Percentiles rank a stretch among this genome's conserved stretches.
phyloP scores from a whole-genome alignment of 2,888 invertebrate species.

The Chesias legatella region DNA sequence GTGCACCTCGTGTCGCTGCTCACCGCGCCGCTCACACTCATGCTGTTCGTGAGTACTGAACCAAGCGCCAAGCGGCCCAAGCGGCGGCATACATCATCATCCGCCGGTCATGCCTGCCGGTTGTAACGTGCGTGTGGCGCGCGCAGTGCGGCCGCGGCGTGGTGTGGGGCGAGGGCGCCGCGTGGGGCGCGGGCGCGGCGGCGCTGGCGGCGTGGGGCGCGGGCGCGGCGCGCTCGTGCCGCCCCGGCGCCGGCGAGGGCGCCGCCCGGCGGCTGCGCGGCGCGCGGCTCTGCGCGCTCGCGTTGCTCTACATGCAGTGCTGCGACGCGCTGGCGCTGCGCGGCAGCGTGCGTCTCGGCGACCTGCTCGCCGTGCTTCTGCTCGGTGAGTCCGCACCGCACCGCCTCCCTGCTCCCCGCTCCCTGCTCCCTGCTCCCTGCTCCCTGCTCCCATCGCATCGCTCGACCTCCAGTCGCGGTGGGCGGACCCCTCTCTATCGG shows the following conservation, averaged over 20 bases:
- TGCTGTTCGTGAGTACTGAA: constrained; percentile 42
- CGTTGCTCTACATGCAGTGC: constrained; percentile 55
- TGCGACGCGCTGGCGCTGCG: constrained; percentile 49
- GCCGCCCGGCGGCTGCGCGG: constrained; percentile 8
- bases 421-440: too few species aligned
- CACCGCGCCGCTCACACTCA: constrained; percentile 44
- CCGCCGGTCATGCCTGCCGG: too few species aligned
- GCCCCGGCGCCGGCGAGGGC: constrained; percentile 10
- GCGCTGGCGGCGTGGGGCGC: constrained; percentile 39
- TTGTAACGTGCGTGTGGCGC: too few species aligned
- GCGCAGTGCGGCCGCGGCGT: constrained; percentile 40
- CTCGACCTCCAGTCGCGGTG: too few species aligned
- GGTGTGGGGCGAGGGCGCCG: constrained; percentile 47
- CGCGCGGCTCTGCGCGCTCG: constrained; percentile 40
- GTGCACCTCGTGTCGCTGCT: constrained; percentile 41
- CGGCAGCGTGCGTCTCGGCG: constrained; percentile 40
- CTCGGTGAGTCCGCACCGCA: constrained; percentile 30
- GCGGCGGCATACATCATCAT: too few species aligned
- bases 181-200: constrained; percentile 40
- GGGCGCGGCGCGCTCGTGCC: constrained; percentile 31
- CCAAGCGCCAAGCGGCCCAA: constrained; percentile 1
- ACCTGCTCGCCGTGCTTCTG: constrained; percentile 32
- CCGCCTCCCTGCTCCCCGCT: too few species aligned
- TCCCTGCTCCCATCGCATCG: too few species aligned
- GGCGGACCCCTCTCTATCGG: too few species aligned